Base-by-base conservation (phyloP, 1,140 invertebrate species). In the Cheumatopsyche charites region DNA sequence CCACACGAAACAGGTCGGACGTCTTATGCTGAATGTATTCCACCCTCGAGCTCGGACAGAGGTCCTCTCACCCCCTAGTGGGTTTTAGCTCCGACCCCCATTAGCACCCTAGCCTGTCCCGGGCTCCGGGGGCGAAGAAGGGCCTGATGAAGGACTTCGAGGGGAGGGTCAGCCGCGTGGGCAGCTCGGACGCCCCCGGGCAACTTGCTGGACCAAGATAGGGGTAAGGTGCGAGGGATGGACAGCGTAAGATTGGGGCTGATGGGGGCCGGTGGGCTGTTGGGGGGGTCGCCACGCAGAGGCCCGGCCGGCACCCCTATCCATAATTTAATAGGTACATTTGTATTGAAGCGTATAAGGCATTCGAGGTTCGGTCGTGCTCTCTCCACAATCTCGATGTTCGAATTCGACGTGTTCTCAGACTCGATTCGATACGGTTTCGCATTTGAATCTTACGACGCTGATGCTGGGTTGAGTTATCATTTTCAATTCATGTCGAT, bases 321-420 rank as follows among this genome's bases (percentile, higher is more conserved):
- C 71, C 71, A 75, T 75, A 75, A 75, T 75, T 75, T 75, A 75
- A 75, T 75, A 75, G 71, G 74, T 75, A 75, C 74, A 73, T 73
- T 73, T 75, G 74, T 75, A 75, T 75, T 75, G 74, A 73, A 73
- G 74, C 71, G 74, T 75, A 75, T 75, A 75, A 75, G 74, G 74
- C 74, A 73, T 73, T 65, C 71, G 41, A 71, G 55, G 62, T 71
- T 71, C 58, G 15, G 70, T 70, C 29, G 73, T 75, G 73, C 69
- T 75, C 74, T 72, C 69, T 75, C 74, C 69, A 73, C 71, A 75
- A 75, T 75, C 74, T 75, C 68, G 74, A 7, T 68, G 67, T 71
- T 75, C 67, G 62, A 72, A 71, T 67, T 73, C 13, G 55, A 25
- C 21, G 11, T 36, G 29, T 36, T 13, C 55, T 25, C 19, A 55